Percentiles rank a stretch among this genome's conserved stretches.
Evolutionary conservation across 2,113 vertebrate genomes (phyloP).

Genomic region (Silurus asotus): DNA sequence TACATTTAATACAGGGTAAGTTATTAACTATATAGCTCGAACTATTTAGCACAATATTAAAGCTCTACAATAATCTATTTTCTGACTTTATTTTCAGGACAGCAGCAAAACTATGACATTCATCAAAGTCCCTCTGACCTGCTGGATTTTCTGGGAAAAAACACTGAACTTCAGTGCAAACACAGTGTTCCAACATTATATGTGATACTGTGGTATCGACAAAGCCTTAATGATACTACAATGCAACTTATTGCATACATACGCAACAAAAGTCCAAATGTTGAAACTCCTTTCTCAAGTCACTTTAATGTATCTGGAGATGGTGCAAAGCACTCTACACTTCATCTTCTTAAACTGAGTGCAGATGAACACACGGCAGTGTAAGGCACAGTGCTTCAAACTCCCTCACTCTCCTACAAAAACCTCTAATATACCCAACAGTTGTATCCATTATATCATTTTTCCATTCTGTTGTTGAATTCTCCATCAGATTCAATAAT

Average conservation of each 20-base stretch:
- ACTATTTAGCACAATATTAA: too few relatives aligned
- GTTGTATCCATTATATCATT: too few relatives aligned
- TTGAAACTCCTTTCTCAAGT: background rate
- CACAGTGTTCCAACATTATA: background rate
- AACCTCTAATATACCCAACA: background rate
- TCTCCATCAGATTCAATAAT: too few relatives aligned
- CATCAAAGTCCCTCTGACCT: slow-evolving; percentile 13
- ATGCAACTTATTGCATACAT: slow-evolving; percentile 13
- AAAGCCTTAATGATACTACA: background rate
- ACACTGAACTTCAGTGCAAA: background rate
- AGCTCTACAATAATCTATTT: too few relatives aligned
- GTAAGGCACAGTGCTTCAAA: slow-evolving; percentile 40
- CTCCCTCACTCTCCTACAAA: slow-evolving; percentile 20
- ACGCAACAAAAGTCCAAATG: background rate
- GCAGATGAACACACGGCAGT: slow-evolving; percentile 17
- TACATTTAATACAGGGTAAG: too few relatives aligned
- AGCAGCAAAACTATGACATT: background rate
- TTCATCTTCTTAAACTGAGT: slow-evolving; percentile 9
- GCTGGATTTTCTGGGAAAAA: background rate
- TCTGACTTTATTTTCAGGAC: background rate
- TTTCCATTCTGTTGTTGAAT: too few relatives aligned
- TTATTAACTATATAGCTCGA: too few relatives aligned
- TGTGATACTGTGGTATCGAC: slow-evolving; percentile 19
- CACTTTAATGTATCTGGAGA: slow-evolving; percentile 41
- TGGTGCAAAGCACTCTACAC: slow-evolving; percentile 6